Percentiles rank a stretch among this genome's conserved stretches.
Conservation (phyloP, 2,888 invertebrate species). For the Monoplex corrugatus region DNA sequence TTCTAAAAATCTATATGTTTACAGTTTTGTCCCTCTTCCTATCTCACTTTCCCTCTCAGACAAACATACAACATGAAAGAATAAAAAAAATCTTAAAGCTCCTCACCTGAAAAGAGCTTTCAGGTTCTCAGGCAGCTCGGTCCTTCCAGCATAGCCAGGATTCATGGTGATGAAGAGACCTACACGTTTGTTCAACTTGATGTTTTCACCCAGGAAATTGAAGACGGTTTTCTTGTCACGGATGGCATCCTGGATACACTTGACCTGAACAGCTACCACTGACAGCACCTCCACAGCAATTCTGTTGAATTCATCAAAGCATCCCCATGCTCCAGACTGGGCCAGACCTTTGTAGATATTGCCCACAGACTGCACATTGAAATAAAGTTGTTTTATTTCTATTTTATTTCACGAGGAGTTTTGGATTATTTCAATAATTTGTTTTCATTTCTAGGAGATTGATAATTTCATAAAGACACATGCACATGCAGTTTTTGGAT, state of each 20-base stretch:
- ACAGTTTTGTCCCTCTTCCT: too few species aligned
- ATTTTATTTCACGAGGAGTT: too few species aligned
- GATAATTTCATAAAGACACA: too few species aligned
- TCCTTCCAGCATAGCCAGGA: conserved; percentile 96
- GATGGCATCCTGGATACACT: conserved; percentile 88
- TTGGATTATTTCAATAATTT: too few species aligned
- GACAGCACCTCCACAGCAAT: conserved; percentile 98
- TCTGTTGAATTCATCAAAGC: conserved; percentile 98
- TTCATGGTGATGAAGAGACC: conserved; percentile 99
- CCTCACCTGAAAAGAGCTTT: conserved; percentile 82
- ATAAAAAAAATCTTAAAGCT: too few species aligned
- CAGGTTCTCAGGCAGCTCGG: conserved; percentile 82
- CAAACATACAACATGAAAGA: too few species aligned
- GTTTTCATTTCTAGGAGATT: too few species aligned
- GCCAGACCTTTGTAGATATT: conserved; percentile 98
- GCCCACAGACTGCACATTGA: conserved; percentile 90
- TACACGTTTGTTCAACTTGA: conserved; percentile 91
- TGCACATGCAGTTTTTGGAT: too few species aligned
- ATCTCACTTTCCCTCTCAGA: too few species aligned
- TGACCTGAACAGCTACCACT: conserved; percentile 97
- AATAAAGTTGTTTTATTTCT: too few species aligned
- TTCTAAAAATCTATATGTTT: too few species aligned
- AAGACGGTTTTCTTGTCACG: conserved; percentile 93
- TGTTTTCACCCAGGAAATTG: conserved; percentile 97
- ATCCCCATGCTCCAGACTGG: conserved; percentile 98